These are phyloP conservation scores for Hippocampus abdominalis DNA, from an alignment of 2,113 vertebrate genomes.

Conservation along the genomic window DNA sequence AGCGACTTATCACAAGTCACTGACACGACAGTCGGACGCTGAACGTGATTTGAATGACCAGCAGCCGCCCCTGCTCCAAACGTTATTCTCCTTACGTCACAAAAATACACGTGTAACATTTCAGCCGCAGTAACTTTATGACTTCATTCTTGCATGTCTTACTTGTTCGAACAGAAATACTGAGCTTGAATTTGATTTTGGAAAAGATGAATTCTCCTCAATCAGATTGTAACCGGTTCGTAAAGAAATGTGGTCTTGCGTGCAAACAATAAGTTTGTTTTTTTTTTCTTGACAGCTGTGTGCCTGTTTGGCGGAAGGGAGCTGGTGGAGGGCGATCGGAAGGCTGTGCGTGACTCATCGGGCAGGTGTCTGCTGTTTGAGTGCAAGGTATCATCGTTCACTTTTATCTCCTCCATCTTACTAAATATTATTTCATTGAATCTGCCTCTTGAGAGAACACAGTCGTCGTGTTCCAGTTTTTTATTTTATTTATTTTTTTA, in stretches of 20 bases:
- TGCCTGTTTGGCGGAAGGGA: slow-evolving; percentile 87
- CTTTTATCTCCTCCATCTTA: slow-evolving; percentile 14
- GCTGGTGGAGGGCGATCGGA: slow-evolving; percentile 87
- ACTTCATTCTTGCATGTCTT: neutral
- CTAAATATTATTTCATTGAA: slow-evolving; percentile 3
- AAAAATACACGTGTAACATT: neutral
- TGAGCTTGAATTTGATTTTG: neutral
- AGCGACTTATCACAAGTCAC: too few relatives aligned
- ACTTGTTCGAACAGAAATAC: neutral
- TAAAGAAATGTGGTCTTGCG: neutral
- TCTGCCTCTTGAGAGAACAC: neutral
- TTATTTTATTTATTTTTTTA: neutral
- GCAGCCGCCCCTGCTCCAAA: too few relatives aligned
- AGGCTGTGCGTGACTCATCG: slow-evolving; percentile 82
- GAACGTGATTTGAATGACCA: too few relatives aligned
- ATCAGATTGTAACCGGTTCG: neutral
- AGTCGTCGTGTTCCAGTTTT: neutral
- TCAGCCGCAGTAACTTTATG: neutral
- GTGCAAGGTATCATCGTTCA: slow-evolving; percentile 82
- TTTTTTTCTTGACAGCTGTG: slow-evolving; percentile 70
- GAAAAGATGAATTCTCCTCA: neutral
- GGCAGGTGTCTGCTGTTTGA: slow-evolving; percentile 90
- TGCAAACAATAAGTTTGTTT: neutral
- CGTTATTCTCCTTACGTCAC: too few relatives aligned
- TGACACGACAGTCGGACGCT: too few relatives aligned